phyloP scores from a whole-genome alignment of 2,113 vertebrate species.

The Acrocephalus kingi region DNA sequence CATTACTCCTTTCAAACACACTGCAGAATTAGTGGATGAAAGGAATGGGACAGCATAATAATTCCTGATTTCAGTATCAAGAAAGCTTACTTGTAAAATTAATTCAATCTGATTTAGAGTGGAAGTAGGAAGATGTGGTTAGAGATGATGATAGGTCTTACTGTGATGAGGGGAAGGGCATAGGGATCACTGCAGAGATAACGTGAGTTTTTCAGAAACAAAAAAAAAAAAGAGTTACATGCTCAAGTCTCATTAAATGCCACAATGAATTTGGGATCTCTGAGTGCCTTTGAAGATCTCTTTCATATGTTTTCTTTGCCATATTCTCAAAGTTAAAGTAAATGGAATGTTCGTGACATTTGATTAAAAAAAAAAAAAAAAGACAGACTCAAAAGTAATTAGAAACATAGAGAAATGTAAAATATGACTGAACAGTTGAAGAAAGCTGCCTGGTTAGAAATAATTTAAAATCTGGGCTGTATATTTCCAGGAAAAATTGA shows the following conservation, averaged over 20 bases:
- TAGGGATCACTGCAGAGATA: not conserved
- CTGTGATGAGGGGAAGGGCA: not conserved
- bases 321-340: not conserved
- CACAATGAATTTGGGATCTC: not conserved
- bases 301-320: not conserved
- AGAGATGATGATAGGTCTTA: not conserved
- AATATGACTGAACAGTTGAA: not conserved
- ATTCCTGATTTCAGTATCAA: conserved; percentile 3
- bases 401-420: not conserved
- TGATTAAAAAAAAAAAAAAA: not conserved
- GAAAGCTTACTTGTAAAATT: not conserved
- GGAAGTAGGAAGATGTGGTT: not conserved
- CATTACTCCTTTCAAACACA: conserved; percentile 13
- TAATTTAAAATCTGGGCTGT: not conserved
- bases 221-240: not conserved
- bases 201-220: not conserved
- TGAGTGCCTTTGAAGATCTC: not conserved
- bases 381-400: not conserved
- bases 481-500: not conserved
- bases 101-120: not conserved
- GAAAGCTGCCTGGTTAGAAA: not conserved
- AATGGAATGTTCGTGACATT: not conserved
- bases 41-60: not conserved
- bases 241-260: not conserved
- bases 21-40: conserved; percentile 5